Percentiles rank a stretch among this genome's conserved stretches.
Evolutionary conservation across 2,888 invertebrate genomes (phyloP).

Genomic region (Eupeodes luniger): DNA sequence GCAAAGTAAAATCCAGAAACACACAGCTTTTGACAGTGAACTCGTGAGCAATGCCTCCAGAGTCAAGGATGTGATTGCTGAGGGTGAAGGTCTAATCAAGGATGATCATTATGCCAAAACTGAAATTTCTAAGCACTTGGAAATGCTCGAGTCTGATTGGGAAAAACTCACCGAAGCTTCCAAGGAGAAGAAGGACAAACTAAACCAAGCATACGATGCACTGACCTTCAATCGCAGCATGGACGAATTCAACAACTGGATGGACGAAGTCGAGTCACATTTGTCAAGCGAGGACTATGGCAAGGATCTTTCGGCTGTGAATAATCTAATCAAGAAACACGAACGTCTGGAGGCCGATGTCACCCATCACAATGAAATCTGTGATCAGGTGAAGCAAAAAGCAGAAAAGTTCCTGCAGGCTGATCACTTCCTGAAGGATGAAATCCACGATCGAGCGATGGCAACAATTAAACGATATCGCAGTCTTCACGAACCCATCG

Average conservation of each 20-base stretch:
- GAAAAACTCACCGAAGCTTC: conserved; percentile 92
- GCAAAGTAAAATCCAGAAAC: conserved; percentile 98
- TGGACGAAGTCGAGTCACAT: conserved; percentile 93
- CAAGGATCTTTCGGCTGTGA: conserved; percentile 94
- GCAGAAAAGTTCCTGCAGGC: conserved; percentile 91
- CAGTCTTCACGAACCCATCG: conserved; percentile 94
- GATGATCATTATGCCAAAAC: conserved; percentile 94
- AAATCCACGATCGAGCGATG: conserved; percentile 91
- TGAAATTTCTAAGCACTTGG: conserved; percentile 92
- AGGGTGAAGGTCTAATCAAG: conserved; percentile 90
- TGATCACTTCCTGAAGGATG: conserved; percentile 95
- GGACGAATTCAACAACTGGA: conserved; percentile 97
- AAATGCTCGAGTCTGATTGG: conserved; percentile 95
- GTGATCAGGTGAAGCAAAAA: conserved; percentile 91
- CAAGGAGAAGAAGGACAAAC: conserved; percentile 91
- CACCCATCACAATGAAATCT: conserved; percentile 92
- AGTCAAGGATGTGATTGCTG: conserved; percentile 92
- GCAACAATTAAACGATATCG: conserved; percentile 89
- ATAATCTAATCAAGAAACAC: conserved; percentile 92
- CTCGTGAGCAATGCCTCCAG: conserved; percentile 94
- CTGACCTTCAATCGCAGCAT: conserved; percentile 93
- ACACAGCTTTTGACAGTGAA: conserved; percentile 97
- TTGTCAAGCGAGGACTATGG: conserved; percentile 87
- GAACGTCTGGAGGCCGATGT: conserved; percentile 94
- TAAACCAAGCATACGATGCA: conserved; percentile 96